phyloP scores from a whole-genome alignment of 2,113 vertebrate species.

The Catharus bicknelli region DNA sequence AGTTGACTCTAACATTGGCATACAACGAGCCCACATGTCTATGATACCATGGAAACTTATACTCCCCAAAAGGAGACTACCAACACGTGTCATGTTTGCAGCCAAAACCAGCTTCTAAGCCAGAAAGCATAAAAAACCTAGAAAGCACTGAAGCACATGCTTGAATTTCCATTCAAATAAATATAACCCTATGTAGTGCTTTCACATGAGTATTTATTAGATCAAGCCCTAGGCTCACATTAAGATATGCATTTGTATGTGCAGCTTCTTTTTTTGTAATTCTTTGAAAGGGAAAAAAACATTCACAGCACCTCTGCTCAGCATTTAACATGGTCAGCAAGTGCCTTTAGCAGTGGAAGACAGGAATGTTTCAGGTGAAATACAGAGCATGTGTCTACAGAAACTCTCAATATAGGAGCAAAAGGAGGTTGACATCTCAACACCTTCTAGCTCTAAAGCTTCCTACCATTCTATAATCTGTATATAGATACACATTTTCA shows the following conservation, averaged over 20 bases:
- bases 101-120: not conserved
- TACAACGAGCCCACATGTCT: not conserved
- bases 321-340: not conserved
- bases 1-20: not conserved
- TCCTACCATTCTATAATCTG: not conserved
- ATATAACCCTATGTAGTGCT: not conserved
- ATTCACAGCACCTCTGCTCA: not conserved
- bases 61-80: not conserved
- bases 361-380: not conserved
- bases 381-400: not conserved
- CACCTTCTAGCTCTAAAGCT: not conserved
- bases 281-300: not conserved
- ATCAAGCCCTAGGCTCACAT: not conserved
- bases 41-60: not conserved
- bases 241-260: not conserved
- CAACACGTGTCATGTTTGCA: not conserved
- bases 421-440: not conserved
- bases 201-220: not conserved
- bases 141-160: not conserved
- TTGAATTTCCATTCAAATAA: not conserved
- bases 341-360: not conserved
- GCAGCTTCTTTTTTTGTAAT: rapidly evolving
- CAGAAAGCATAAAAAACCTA: not conserved
- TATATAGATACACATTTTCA: not conserved
- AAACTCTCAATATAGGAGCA: not conserved